These are phyloP conservation scores for Chymomyza costata DNA, from an alignment of 1,140 invertebrate genomes.

Conservation along the genomic window DNA sequence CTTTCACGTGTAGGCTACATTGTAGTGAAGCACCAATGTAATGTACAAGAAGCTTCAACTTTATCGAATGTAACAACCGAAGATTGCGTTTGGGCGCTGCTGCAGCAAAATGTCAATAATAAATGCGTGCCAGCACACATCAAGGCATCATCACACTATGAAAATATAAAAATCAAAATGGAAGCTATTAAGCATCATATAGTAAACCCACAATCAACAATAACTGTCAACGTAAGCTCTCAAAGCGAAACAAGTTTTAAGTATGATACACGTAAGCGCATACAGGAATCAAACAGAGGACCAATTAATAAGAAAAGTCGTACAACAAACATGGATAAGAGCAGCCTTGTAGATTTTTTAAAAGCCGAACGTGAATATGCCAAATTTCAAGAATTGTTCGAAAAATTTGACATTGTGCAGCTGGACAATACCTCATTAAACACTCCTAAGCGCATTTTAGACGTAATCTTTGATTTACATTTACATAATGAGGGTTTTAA, in stretches of 20 bases:
- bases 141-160: slow-evolving; percentile 26
- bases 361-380: slow-evolving; percentile 39
- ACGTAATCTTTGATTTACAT: slow-evolving; percentile 65
- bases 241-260: slow-evolving; percentile 17
- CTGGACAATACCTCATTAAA: slow-evolving; percentile 13
- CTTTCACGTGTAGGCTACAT: slow-evolving; percentile 62
- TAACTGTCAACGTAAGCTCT: background rate
- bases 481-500: slow-evolving; percentile 59
- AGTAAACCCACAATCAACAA: slow-evolving; percentile 5
- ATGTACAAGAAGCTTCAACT: background rate
- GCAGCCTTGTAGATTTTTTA: slow-evolving; percentile 43
- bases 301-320: too few relatives aligned
- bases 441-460: background rate
- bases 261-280: slow-evolving; percentile 45
- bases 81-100: slow-evolving; percentile 57
- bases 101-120: slow-evolving; percentile 33
- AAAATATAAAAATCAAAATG: slow-evolving; percentile 23
- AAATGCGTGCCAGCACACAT: slow-evolving; percentile 33
- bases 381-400: slow-evolving; percentile 40
- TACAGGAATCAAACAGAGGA: background rate
- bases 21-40: slow-evolving; percentile 47
- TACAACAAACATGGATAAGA: background rate
- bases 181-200: slow-evolving; percentile 31
- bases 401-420: slow-evolving; percentile 56
- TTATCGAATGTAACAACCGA: slow-evolving; percentile 9